Percentiles rank a stretch among this genome's conserved stretches.
phyloP scores from a whole-genome alignment of 2,888 invertebrate genomes.

The Caenorhabditis afra region DNA sequence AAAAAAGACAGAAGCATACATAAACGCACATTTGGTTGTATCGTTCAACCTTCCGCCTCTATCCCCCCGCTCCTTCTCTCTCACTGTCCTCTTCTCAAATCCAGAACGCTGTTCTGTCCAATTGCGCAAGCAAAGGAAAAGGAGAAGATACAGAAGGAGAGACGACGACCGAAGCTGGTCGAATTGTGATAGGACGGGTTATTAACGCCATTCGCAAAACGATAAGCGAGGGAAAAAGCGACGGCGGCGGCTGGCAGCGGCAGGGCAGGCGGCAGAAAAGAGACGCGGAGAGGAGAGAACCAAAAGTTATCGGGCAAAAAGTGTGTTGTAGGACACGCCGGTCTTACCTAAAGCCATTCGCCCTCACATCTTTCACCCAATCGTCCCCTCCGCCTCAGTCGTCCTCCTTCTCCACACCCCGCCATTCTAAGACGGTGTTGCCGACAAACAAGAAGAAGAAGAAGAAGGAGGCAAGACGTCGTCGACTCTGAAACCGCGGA shows the following conservation, averaged over 20 bases:
- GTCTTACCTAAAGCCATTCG: conserved; percentile 49
- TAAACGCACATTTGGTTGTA: background rate
- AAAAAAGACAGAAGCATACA: no score
- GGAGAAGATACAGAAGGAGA: conserved; percentile 23
- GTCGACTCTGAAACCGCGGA: conserved; percentile 40
- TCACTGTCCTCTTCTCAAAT: background rate
- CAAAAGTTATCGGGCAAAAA: conserved; percentile 55
- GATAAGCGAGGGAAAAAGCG: conserved; percentile 49
- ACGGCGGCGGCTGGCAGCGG: conserved; percentile 37
- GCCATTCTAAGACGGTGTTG: no score
- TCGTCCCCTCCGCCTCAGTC: conserved; percentile 14
- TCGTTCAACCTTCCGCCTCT: conserved; percentile 6
- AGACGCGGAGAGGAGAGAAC: conserved; percentile 31
- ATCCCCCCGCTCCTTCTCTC: no score
- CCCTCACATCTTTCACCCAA: conserved; percentile 33
- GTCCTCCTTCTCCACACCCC: background rate
- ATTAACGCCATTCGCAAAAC: conserved; percentile 54
- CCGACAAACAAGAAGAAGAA: no score
- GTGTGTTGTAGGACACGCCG: conserved; percentile 44
- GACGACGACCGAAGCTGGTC: conserved; percentile 59
- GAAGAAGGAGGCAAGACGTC: conserved; percentile 19
- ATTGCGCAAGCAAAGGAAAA: conserved; percentile 45
- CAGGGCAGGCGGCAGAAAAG: conserved; percentile 24
- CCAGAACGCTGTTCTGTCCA: conserved; percentile 54
- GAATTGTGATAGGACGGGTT: conserved; percentile 60